Percentiles rank a stretch among this genome's conserved stretches.
These are phyloP conservation scores for Hirtodrosophila duncani DNA, from an alignment of 2,888 invertebrate genomes.

Conservation along the genomic window DNA sequence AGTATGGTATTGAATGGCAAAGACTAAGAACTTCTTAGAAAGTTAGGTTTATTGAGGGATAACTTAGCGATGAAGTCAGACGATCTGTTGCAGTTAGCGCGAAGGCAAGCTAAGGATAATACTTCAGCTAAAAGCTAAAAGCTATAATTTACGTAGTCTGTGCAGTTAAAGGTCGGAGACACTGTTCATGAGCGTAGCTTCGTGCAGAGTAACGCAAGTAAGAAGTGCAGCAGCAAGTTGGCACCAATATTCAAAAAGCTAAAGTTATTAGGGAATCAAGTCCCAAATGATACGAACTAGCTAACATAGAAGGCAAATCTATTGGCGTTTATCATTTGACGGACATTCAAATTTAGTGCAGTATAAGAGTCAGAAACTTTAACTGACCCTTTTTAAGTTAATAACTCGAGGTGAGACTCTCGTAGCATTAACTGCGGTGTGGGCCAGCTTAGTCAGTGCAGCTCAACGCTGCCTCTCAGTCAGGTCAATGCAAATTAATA, in stretches of 20 bases:
- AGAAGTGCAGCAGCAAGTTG: neutral
- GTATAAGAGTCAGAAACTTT: too few species aligned
- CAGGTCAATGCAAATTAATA: too few species aligned
- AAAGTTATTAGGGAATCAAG: neutral
- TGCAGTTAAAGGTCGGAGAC: slow-evolving; percentile 2
- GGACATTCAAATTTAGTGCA: neutral
- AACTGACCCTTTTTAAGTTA: neutral
- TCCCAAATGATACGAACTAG: neutral
- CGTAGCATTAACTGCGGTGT: neutral
- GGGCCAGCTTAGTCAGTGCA: too few species aligned
- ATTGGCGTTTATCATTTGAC: neutral
- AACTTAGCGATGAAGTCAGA: neutral
- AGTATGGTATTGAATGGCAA: slow-evolving; percentile 18
- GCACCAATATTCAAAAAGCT: too few species aligned
- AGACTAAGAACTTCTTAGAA: slow-evolving; percentile 7
- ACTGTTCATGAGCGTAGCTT: neutral
- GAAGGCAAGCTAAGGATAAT: neutral
- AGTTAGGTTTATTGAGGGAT: neutral
- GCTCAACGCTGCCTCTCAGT: too few species aligned
- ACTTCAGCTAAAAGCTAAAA: neutral
- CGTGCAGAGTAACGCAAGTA: slow-evolving; percentile 2
- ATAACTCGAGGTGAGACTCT: neutral
- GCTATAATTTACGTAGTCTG: slow-evolving; percentile 1
- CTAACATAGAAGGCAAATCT: neutral
- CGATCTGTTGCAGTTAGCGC: slow-evolving; percentile 1